A percentile compares a stretch with the other conserved stretches of the same genome.
Evolutionary conservation across 2,113 vertebrate genomes (phyloP).

Genomic region (Numida meleagris): DNA sequence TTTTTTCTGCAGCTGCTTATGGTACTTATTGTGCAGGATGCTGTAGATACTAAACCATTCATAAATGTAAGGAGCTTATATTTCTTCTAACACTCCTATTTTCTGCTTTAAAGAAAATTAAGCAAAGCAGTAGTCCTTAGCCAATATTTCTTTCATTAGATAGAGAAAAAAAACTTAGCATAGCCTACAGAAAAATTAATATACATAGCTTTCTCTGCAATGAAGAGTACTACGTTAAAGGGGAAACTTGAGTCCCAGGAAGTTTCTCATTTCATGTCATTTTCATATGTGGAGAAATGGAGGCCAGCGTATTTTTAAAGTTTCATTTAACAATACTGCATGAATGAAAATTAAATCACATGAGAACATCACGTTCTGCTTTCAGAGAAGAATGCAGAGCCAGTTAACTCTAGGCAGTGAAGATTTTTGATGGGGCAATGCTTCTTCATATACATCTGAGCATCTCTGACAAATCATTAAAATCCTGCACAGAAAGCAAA

Average conservation of each 20-base stretch:
- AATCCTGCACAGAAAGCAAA: conserved; percentile 11
- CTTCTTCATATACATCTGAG: conserved; percentile 37
- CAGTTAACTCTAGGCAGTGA: conserved; percentile 26
- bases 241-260: neutral
- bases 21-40: neutral
- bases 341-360: conserved; percentile 44
- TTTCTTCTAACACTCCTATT: neutral
- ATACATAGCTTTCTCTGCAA: neutral
- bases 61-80: neutral
- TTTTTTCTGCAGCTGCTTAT: neutral
- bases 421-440: conserved; percentile 29
- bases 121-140: neutral
- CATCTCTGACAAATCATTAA: conserved; percentile 31
- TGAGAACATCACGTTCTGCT: neutral
- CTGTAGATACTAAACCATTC: neutral
- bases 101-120: neutral
- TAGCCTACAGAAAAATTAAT: neutral
- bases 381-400: conserved; percentile 19
- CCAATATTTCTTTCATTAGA: neutral
- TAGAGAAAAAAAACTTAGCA: neutral
- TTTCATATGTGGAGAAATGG: neutral
- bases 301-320: neutral
- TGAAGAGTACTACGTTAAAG: neutral
- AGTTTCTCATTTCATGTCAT: neutral
- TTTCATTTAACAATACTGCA: conserved; percentile 16